Percentiles rank a stretch among this genome's conserved stretches.
These are phyloP conservation scores for Anoplophora glabripennis DNA, from an alignment of 1,140 invertebrate species.

Conservation along the genomic window DNA sequence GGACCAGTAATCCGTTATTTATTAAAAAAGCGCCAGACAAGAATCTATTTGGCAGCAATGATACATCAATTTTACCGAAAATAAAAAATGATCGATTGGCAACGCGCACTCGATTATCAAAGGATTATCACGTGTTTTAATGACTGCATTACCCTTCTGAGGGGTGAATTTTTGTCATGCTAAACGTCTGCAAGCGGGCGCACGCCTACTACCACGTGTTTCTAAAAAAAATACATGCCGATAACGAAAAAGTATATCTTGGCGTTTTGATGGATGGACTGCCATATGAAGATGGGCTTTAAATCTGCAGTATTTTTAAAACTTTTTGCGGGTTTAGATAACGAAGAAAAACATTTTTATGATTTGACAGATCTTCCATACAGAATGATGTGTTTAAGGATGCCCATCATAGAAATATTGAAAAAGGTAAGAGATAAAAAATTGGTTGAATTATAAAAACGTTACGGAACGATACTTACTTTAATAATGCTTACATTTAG, in stretches of 20 bases:
- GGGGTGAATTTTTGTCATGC: slow-evolving; percentile 43
- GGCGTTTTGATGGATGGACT: too few species aligned
- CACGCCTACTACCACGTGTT: slow-evolving; percentile 39
- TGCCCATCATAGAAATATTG: too few species aligned
- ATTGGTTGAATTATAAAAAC: too few species aligned
- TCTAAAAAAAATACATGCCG: slow-evolving; percentile 26
- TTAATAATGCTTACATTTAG: too few species aligned
- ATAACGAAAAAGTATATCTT: slow-evolving; percentile 30
- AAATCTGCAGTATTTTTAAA: too few species aligned
- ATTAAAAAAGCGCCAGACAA: slow-evolving; percentile 26
- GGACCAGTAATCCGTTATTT: slow-evolving; percentile 28
- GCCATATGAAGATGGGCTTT: too few species aligned
- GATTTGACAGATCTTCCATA: too few species aligned
- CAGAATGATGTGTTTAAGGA: too few species aligned
- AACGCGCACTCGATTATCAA: slow-evolving; percentile 47
- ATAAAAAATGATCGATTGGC: slow-evolving; percentile 49
- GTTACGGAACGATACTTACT: too few species aligned
- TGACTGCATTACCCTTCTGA: slow-evolving; percentile 29
- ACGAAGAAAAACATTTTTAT: too few species aligned
- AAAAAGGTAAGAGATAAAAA: too few species aligned
- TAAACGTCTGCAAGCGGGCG: slow-evolving; percentile 31
- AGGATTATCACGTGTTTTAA: slow-evolving; percentile 40
- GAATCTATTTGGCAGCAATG: slow-evolving; percentile 36
- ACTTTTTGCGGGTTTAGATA: too few species aligned
- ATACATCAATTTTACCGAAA: slow-evolving; percentile 46